Evolutionary conservation across 2,113 vertebrate genomes (phyloP).

Genomic region (Petromus typicus): DNA sequence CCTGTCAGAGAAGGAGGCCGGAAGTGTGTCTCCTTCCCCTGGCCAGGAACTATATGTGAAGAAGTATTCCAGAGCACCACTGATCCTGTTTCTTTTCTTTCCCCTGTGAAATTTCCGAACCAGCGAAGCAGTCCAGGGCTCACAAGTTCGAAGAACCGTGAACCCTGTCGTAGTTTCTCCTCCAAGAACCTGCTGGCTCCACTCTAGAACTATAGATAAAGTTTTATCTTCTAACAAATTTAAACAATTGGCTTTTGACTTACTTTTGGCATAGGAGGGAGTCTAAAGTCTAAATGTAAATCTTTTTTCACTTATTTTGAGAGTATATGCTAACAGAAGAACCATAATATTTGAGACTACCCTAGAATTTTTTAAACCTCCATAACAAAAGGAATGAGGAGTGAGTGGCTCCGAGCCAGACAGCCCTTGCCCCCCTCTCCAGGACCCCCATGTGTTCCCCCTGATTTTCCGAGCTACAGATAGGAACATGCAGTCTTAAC

Average conservation of each 20-base stretch:
- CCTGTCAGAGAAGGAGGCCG: not conserved
- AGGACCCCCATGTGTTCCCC: not conserved
- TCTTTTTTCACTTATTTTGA: constrained; percentile 38
- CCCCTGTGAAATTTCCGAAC: constrained; percentile 20
- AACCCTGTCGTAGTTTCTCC: not conserved
- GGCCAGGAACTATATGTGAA: fast-evolving
- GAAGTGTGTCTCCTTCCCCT: fast-evolving
- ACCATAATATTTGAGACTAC: not conserved
- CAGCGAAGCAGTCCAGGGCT: not conserved
- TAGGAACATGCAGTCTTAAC: not conserved
- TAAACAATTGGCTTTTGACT: not conserved
- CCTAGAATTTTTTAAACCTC: not conserved
- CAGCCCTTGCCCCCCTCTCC: not conserved
- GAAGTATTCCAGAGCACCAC: fast-evolving
- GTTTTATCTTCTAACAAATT: constrained; percentile 29
- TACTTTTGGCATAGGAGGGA: not conserved
- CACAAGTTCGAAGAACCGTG: not conserved
- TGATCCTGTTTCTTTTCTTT: not conserved
- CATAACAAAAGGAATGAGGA: constrained; percentile 4
- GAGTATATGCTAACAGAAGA: constrained; percentile 14
- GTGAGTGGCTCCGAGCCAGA: not conserved
- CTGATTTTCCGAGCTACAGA: not conserved
- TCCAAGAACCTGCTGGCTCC: not conserved
- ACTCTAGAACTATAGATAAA: not conserved
- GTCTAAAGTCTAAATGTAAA: constrained; percentile 1